Evolutionary conservation across 2,113 vertebrate species (phyloP).

Genomic region (Grallaria varia): DNA sequence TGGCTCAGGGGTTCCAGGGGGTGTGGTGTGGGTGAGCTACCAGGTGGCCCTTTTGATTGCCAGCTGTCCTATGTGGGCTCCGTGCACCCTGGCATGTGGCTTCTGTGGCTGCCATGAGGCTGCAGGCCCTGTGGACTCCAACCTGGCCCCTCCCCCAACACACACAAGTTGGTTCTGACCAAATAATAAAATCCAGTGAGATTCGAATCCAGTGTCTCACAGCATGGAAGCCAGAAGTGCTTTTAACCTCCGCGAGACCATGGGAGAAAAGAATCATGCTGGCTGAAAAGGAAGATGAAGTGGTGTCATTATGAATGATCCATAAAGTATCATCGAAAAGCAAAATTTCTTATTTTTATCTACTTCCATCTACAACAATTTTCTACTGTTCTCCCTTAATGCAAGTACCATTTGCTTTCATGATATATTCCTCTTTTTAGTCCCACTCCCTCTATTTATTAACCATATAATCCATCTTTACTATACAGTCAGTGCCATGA

Average conservation of each 20-base stretch:
- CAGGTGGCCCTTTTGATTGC: not conserved
- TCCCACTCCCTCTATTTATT: slow-evolving; percentile 64
- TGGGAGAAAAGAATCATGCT: not conserved
- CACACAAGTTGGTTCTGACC: not conserved
- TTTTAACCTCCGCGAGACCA: not conserved
- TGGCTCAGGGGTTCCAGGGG: not conserved
- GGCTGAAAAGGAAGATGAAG: not conserved
- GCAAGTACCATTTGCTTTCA: slow-evolving; percentile 35
- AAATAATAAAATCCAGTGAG: not conserved
- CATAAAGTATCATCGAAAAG: not conserved
- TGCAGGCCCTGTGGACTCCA: not conserved
- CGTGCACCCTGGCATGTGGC: too few relatives aligned
- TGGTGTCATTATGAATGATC: not conserved
- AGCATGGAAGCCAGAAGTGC: not conserved
- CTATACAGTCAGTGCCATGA: not conserved
- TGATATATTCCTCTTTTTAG: slow-evolving; percentile 34
- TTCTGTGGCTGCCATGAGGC: not conserved
- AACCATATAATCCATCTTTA: slow-evolving; percentile 60
- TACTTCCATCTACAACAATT: not conserved
- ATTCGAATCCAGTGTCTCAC: not conserved
- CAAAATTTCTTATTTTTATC: slow-evolving; percentile 1
- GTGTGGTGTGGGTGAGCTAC: not conserved
- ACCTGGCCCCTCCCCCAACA: not conserved
- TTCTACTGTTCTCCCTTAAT: not conserved
- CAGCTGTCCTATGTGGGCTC: not conserved